phyloP scores from a whole-genome alignment of 2,113 vertebrate species.

The Saccopteryx leptura region DNA sequence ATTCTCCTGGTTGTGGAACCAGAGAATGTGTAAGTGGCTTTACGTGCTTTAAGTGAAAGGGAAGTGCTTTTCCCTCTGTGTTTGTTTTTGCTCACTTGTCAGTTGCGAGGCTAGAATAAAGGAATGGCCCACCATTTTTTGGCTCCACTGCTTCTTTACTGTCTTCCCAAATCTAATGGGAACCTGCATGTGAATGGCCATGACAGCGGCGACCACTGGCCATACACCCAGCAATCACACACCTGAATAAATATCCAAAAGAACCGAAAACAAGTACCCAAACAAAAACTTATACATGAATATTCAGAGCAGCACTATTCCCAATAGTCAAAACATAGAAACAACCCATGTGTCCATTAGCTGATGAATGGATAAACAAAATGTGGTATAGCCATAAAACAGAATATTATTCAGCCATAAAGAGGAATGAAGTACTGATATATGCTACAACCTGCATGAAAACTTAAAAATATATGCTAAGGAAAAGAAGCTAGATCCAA shows the following conservation, averaged over 20 bases:
- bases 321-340: background rate
- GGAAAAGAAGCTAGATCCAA: background rate
- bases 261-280: background rate
- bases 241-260: background rate
- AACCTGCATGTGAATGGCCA: no score
- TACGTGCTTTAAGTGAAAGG: no score
- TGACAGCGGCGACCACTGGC: no score
- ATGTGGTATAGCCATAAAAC: background rate
- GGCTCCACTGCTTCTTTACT: no score
- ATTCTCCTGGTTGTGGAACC: no score
- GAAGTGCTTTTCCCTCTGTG: no score
- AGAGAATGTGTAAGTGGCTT: no score
- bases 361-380: background rate
- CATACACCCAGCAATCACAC: background rate
- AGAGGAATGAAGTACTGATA: background rate
- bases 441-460: background rate
- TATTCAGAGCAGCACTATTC: background rate
- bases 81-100: no score
- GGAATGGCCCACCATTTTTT: no score
- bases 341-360: background rate
- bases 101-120: no score
- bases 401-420: background rate
- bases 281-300: background rate
- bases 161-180: no score
- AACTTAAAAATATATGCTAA: constrained; percentile 7